Evolutionary conservation across 2,113 vertebrate species (phyloP), one percentile per base, ranked within the genome.

Genomic region (Thunnus thynnus): DNA sequence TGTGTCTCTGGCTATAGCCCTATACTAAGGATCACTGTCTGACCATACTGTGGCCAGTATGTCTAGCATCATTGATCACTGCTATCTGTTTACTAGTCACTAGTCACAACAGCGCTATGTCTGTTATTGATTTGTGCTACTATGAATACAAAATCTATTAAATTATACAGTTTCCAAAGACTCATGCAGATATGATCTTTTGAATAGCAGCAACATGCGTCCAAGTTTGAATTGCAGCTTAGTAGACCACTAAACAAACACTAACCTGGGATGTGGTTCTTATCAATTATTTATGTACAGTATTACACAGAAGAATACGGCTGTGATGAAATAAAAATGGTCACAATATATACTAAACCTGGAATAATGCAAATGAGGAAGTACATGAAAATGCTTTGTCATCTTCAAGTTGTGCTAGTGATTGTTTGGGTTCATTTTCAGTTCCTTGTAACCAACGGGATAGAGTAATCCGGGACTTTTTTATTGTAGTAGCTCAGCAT

Each of bases 401-500:
- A 64, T 64, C 48, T 61, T 82, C 47, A 51, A 16, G 25, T 25
- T 44, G 20, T 22, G 17, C 6, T 50, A 1, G 11, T 51, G 36
- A 62, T 74, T 61, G 13, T 63, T 80, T 48, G 48, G 47, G 55
- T 76, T 73, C 3, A 46, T 61, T 32, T 36, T 60, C 46, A 48
- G n/a, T 65, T 80, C 50, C 36, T 41, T 64, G 11, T 73, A 22
- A 17, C 25, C 16, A 22, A 27, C 20, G 41, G 50, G 25, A 69
- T 4, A 9, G 57, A 77, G 72, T 54, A 17, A 67, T 83, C 22
- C 66, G 51, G 66, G 61, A 74, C 27, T 72, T 51, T 84, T 86
- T 84, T 81, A 77, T 41, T 58, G 52, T 47, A 17, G 50, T 63
- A 51, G 54, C 46, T 58, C 50, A 72, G 51, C 14, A 30, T 20